phyloP scores from a whole-genome alignment of 2,797 vertebrate species.

The Gymnothorax reevesii region DNA sequence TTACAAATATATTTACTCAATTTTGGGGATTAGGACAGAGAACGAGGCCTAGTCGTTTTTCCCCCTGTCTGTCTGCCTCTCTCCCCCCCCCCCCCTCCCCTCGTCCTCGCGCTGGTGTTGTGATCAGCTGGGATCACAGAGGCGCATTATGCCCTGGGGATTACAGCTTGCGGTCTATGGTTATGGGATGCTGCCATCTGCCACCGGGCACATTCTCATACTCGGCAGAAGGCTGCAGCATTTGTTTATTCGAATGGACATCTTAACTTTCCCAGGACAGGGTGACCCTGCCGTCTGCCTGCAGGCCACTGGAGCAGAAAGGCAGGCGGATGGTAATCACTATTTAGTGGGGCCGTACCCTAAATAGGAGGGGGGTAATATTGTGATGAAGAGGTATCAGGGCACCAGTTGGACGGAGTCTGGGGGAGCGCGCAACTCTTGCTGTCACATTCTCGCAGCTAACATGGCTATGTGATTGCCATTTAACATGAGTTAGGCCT shows the following conservation, averaged over 20 bases:
- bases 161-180: constrained; percentile 54
- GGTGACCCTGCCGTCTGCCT: constrained; percentile 49
- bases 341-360: constrained; percentile 43
- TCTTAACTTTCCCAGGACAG: constrained; percentile 63
- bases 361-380: constrained; percentile 41
- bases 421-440: neutral
- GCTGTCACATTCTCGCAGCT: neutral
- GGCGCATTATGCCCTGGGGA: constrained; percentile 48
- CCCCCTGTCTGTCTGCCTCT: neutral
- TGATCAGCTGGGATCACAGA: constrained; percentile 60
- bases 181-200: constrained; percentile 59
- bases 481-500: neutral
- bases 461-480: constrained; percentile 11
- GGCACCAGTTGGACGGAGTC: neutral
- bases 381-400: constrained; percentile 35
- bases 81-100: constrained; percentile 9
- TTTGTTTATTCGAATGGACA: constrained; percentile 62
- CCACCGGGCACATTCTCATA: constrained; percentile 58
- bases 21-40: constrained; percentile 44
- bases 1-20: constrained; percentile 50
- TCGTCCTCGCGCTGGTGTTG: constrained; percentile 45
- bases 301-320: constrained; percentile 43
- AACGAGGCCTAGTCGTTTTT: constrained; percentile 22
- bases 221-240: constrained; percentile 56
- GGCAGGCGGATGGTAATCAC: constrained; percentile 49